Evolutionary conservation across 2,797 vertebrate genomes (phyloP).

Genomic region (Mastacembelus armatus): DNA sequence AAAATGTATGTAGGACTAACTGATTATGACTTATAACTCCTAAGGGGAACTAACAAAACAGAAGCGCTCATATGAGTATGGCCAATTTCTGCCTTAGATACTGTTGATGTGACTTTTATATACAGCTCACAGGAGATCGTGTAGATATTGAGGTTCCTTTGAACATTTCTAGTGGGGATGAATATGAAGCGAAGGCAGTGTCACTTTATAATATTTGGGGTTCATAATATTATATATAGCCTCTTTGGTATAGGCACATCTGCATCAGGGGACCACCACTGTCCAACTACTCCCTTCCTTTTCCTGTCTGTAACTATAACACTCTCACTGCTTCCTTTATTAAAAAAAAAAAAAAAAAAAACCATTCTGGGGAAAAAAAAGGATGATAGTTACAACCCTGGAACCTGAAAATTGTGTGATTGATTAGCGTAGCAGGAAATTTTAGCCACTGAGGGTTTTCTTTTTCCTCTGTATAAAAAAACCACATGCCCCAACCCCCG

Average conservation of each 20-base stretch:
- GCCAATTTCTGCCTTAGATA: conserved; percentile 23
- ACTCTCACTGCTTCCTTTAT: conserved; percentile 63
- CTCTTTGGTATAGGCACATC: conserved; percentile 93
- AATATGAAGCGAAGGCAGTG: conserved; percentile 59
- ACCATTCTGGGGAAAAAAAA: conserved; percentile 25
- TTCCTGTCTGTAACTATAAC: conserved; percentile 72
- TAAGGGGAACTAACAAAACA: conserved; percentile 12
- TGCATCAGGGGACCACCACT: conserved; percentile 71
- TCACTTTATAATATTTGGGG: conserved; percentile 56
- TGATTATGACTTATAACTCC: conserved; percentile 28
- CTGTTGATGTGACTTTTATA: conserved; percentile 17
- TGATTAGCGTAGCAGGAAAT: conserved; percentile 70
- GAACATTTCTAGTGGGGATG: conserved; percentile 44
- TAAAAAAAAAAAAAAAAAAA: conserved; percentile 27
- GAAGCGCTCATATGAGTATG: background rate
- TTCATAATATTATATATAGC: conserved; percentile 77
- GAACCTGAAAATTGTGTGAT: conserved; percentile 72
- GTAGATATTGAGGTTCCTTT: conserved; percentile 35
- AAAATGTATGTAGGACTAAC: conserved; percentile 1
- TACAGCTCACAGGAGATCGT: conserved; percentile 26
- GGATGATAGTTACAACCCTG: conserved; percentile 71
- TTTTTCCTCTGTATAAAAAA: conserved; percentile 45
- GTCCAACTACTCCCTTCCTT: conserved; percentile 61
- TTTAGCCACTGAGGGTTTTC: conserved; percentile 49
- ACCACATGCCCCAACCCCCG: conserved; percentile 2